A percentile compares a stretch with the other conserved stretches of the same genome.
phyloP scores from a whole-genome alignment of 1,140 invertebrate species.

The Zaprionus gabonicus region DNA sequence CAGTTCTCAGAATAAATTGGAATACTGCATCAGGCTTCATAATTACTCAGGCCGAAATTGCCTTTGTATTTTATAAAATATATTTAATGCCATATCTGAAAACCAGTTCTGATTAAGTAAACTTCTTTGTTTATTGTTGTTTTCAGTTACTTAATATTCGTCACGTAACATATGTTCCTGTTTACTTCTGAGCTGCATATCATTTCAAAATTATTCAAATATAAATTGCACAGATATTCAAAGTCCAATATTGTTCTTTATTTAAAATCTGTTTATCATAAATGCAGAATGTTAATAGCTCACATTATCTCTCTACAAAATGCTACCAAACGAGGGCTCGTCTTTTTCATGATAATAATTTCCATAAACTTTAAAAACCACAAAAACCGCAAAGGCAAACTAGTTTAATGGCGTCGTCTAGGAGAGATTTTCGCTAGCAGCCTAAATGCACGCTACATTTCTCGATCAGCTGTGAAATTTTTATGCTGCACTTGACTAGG shows the following conservation, averaged over 20 bases:
- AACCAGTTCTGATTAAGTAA: not conserved
- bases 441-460: not conserved
- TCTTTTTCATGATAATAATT: not conserved
- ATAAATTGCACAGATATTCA: not conserved
- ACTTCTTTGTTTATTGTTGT: not conserved
- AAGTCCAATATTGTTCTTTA: not conserved
- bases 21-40: not conserved
- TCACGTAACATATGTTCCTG: slow-evolving; percentile 1
- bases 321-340: not conserved
- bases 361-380: not conserved
- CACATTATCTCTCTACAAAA: not conserved
- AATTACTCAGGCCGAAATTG: not conserved
- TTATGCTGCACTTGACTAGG: too few relatives aligned
- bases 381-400: not conserved
- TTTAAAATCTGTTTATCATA: not conserved
- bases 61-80: not conserved
- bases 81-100: too few relatives aligned
- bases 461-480: not conserved
- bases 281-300: not conserved
- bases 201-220: not conserved
- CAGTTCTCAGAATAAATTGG: not conserved
- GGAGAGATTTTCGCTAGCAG: not conserved
- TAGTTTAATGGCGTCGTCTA: not conserved
- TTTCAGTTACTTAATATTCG: not conserved
- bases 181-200: not conserved